Base-by-base conservation (phyloP, 2,888 invertebrate genomes). In the Calliphora vomitoria region DNA sequence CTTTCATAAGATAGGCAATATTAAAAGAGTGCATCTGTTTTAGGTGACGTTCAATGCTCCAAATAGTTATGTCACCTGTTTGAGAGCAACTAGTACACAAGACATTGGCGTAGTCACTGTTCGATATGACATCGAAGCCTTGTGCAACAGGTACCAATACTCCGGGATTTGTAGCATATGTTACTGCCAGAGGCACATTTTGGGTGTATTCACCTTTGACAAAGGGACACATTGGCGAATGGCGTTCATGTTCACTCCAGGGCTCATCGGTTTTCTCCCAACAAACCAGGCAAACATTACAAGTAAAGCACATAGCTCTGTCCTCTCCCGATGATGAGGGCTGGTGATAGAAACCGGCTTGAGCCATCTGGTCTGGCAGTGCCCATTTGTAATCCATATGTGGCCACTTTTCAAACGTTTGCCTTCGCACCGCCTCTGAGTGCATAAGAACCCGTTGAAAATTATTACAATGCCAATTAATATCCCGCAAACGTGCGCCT, bases 351-450 rank as follows among this genome's bases (percentile, higher is more conserved):
- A 99, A 99, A 18, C 99, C 99, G 2, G 98, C 98, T 93, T 98
- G 98, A 6, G 98, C 98, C 98, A 99, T 98, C 92, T 98, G 98
- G 90, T 98, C 98, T 0, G 98, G 98, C 83, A 98, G 93, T 6
- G 98, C 98, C 98, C 98, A 99, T 94, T 98, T 98, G 94, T 98
- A 98, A 93, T 98, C 98, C 97, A 98, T 98, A 92, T 98, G 98
- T 3, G 98, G 98, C 99, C 98, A 99, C 92, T 97, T 96, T 89
- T 96, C 96, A 94, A 99, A 99, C 0, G 99, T 98, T 92, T 98
- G 97, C 90, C 97, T 95, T 64, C 99, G 95, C 87, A 98, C 97
- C 0, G 97, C 97, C 94, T 99, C 99, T 89, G 98, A 98, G 93
- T 97, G 98, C 98, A 99, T 98, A 44, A 95, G 94, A 76, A 95